These are phyloP conservation scores for Siniperca knerii DNA, from an alignment of 2,113 vertebrate genomes.

Conservation along the genomic window DNA sequence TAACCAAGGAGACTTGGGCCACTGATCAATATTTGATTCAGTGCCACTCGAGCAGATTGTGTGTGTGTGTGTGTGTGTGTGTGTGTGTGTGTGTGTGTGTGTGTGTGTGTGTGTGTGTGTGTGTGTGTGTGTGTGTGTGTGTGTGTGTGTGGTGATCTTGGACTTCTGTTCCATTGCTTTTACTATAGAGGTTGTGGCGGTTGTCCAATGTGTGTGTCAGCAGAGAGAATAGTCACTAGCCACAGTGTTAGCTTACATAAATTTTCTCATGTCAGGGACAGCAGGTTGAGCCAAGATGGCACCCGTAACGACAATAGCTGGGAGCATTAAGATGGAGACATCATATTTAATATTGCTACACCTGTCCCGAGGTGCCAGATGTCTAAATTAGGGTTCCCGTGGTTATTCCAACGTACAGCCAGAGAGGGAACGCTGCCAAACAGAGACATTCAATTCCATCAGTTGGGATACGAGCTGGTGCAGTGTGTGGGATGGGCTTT, in stretches of 20 bases:
- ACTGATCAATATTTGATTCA: constrained; percentile 73
- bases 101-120: constrained; percentile 23
- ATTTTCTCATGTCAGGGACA: constrained; percentile 36
- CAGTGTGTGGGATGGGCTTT: not conserved
- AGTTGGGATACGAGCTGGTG: not conserved
- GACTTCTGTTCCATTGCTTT: constrained; percentile 15
- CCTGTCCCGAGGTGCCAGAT: not conserved
- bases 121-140: constrained; percentile 22
- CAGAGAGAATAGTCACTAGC: constrained; percentile 21
- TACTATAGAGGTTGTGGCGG: constrained; percentile 46
- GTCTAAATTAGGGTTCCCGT: not conserved
- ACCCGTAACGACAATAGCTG: not conserved
- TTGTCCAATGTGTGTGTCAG: constrained; percentile 51
- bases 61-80: constrained; percentile 22
- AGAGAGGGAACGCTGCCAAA: not conserved
- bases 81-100: constrained; percentile 27
- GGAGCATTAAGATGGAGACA: constrained; percentile 19
- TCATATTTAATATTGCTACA: constrained; percentile 35
- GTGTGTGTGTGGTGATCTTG: constrained; percentile 22
- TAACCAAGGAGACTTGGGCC: constrained; percentile 59
- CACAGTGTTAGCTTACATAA: constrained; percentile 35
- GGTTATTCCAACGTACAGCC: not conserved
- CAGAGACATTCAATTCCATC: not conserved
- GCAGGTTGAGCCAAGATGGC: constrained; percentile 35
- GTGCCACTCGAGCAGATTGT: constrained; percentile 51